These are phyloP conservation scores for Tetramorium simillimum DNA, from an alignment of 1,140 invertebrate genomes.

Conservation along the genomic window DNA sequence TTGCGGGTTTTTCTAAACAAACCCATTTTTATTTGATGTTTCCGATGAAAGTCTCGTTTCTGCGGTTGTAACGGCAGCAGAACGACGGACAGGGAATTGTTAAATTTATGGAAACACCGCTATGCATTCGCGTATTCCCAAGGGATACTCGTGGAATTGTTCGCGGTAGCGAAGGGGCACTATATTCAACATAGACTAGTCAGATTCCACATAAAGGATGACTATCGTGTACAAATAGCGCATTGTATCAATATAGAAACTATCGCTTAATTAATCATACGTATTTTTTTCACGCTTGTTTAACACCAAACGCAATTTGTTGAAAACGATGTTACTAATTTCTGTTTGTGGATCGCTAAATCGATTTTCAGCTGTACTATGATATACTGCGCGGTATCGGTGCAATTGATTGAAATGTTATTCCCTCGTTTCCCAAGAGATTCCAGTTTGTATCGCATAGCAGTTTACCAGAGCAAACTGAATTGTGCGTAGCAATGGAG, in stretches of 20 bases:
- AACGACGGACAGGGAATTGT: constrained; percentile 49
- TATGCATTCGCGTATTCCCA: constrained; percentile 47
- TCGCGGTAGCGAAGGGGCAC: constrained; percentile 49
- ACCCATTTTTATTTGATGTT: constrained; percentile 45
- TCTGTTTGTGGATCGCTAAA: constrained; percentile 11
- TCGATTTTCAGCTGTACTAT: background rate
- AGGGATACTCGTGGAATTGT: constrained; percentile 42
- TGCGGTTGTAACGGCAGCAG: constrained; percentile 21
- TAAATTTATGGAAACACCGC: constrained; percentile 57
- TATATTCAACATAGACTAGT: constrained; percentile 50
- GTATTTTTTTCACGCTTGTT: background rate
- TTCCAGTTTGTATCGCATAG: constrained; percentile 48
- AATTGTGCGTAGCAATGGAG: constrained; percentile 52
- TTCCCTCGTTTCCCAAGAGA: constrained; percentile 36
- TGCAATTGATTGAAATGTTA: constrained; percentile 68
- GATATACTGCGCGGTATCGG: constrained; percentile 7
- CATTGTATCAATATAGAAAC: background rate
- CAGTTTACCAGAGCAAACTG: constrained; percentile 63
- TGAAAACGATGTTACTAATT: constrained; percentile 32
- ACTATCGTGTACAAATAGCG: constrained; percentile 4
- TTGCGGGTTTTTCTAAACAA: background rate
- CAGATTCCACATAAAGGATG: constrained; percentile 53
- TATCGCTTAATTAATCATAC: constrained; percentile 31
- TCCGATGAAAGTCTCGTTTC: constrained; percentile 57
- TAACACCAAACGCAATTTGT: constrained; percentile 2